These are phyloP conservation scores for Petrolisthes cinctipes DNA, from an alignment of 2,888 invertebrate species.

Conservation along the genomic window DNA sequence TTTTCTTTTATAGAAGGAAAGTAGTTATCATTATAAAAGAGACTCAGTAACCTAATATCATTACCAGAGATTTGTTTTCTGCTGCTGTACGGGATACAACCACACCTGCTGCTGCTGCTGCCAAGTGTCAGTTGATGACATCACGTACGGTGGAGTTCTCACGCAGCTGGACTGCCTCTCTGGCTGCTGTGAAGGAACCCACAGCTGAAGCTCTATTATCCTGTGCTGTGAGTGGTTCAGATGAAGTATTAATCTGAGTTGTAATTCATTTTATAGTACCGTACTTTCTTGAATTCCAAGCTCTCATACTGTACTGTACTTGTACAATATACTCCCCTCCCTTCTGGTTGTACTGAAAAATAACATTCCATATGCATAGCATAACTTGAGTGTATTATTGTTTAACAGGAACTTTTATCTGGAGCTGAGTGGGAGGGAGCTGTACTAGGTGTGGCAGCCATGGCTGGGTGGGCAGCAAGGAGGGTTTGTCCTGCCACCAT, in stretches of 20 bases:
- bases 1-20: too few relatives aligned
- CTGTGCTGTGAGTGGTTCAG: slow-evolving; percentile 28
- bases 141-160: slow-evolving; percentile 3
- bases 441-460: slow-evolving; percentile 45
- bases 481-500: not conserved
- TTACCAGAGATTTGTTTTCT: slow-evolving; percentile 17
- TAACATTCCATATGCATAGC: too few relatives aligned
- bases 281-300: too few relatives aligned
- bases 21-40: too few relatives aligned
- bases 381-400: not conserved
- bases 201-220: slow-evolving; percentile 10
- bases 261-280: too few relatives aligned
- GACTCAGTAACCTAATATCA: too few relatives aligned
- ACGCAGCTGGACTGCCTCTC: slow-evolving; percentile 29
- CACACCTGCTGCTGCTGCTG: slow-evolving; percentile 33
- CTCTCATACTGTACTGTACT: too few relatives aligned
- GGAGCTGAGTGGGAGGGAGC: slow-evolving; percentile 32
- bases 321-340: too few relatives aligned
- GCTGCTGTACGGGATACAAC: slow-evolving; percentile 34
- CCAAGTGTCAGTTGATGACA: slow-evolving; percentile 31
- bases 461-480: slow-evolving; percentile 35
- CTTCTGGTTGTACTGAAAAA: too few relatives aligned
- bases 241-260: not conserved
- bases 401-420: slow-evolving; percentile 24
- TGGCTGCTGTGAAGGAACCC: slow-evolving; percentile 8